Conservation (phyloP, 2,797 vertebrate genomes). For the Fundulus diaphanus region DNA sequence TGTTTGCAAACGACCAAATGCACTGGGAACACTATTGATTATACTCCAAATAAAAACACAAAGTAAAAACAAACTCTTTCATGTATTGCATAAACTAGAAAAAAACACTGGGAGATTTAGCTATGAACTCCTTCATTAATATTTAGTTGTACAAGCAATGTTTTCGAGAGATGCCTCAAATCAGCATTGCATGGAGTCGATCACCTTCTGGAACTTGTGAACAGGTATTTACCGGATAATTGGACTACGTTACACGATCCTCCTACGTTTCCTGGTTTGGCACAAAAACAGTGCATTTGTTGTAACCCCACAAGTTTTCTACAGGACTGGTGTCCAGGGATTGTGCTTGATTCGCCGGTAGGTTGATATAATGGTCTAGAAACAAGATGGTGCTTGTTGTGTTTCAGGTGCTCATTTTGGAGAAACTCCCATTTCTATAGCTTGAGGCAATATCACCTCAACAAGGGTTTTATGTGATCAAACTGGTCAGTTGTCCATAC, state of each 20-base stretch:
- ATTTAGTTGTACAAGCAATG: background rate
- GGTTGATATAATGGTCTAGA: background rate
- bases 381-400: background rate
- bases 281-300: background rate
- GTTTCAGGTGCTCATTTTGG: background rate
- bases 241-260: background rate
- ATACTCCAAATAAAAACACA: background rate
- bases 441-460: no score
- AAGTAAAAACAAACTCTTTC: no score
- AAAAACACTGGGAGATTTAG: background rate
- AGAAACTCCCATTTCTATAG: no score
- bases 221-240: background rate
- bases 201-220: background rate
- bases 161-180: background rate
- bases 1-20: background rate
- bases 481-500: no score
- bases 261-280: background rate
- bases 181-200: background rate
- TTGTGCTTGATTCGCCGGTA: background rate
- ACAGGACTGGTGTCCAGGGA: background rate
- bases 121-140: background rate
- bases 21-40: background rate
- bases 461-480: no score
- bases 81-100: background rate
- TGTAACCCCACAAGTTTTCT: background rate